A percentile compares a stretch with the other conserved stretches of the same genome.
Evolutionary conservation across 2,888 invertebrate species (phyloP).

Genomic region (Drosophila suboccidentalis): DNA sequence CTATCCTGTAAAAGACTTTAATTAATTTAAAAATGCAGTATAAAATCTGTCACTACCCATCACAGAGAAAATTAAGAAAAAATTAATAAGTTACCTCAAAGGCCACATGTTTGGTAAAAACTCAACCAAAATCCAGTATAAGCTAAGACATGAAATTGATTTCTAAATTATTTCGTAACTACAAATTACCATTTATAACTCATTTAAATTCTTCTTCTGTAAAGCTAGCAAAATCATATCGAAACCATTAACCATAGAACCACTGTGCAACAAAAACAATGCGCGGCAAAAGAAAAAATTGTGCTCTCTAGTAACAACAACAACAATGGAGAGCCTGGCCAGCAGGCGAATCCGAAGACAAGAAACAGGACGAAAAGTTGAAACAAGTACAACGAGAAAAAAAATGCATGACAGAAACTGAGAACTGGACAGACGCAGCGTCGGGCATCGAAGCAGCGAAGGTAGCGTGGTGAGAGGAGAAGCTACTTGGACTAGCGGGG

Average conservation of each 20-base stretch:
- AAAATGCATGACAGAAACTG: slow-evolving; percentile 59
- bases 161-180: not conserved
- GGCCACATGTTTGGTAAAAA: not conserved
- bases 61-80: too few species aligned
- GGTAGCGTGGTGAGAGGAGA: slow-evolving; percentile 24
- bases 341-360: slow-evolving; percentile 78
- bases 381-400: slow-evolving; percentile 51
- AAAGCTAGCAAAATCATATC: not conserved
- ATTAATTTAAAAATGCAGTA: too few species aligned
- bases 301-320: slow-evolving; percentile 65
- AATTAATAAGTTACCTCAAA: too few species aligned
- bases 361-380: slow-evolving; percentile 80
- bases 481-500: slow-evolving; percentile 52
- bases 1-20: not conserved
- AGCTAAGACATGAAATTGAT: not conserved
- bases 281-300: slow-evolving; percentile 63
- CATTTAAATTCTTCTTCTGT: not conserved
- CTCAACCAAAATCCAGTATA: not conserved
- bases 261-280: slow-evolving; percentile 80
- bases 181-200: not conserved
- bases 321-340: slow-evolving; percentile 42
- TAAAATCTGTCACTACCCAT: too few species aligned
- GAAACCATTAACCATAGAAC: not conserved
- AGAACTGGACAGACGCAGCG: slow-evolving; percentile 77
- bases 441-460: slow-evolving; percentile 57